Base-by-base conservation (phyloP, 2,113 vertebrate genomes). In the Hiodon alosoides region DNA sequence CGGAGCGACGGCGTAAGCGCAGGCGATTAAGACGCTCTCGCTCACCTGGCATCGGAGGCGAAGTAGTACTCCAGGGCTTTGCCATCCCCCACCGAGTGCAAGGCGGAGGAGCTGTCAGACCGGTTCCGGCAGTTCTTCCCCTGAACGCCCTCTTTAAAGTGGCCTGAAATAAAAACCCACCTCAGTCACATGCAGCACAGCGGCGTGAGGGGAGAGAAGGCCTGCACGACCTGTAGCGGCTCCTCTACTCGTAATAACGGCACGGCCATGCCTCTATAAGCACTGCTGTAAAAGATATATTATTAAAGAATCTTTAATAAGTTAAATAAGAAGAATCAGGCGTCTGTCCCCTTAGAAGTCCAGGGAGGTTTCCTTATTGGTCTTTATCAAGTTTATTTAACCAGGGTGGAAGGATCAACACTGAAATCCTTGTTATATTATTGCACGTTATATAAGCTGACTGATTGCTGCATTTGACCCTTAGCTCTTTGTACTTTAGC, bases 41-140 rank as follows among this genome's bases (percentile, higher is more conserved):
- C 66, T 80, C 84, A 98, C 97, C 96, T 98, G 53, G 96, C 97
- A 57, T 98, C 96, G 50, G 97, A 98, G 68, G 96, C 97, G 77
- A 98, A 98, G 88, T 93, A 98, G 83, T 95, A 98, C 83, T 98
- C 97, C 85, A 98, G 94, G 0, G 93, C 90, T 60, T 91, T 91
- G 71, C 92, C 86, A 48, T 88, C 85, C 3, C 93, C 93, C 3
- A 93, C 89, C 5, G 93, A 94, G 14, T 93, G 92, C 77, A 96
- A 91, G 62, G 85, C 87, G 14, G 88, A 90, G 13, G 90, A 89
- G 85, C 88, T 88, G 79, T 94, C 93, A 31, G 89, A 75, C 53
- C 90, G 88, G 88, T 93, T 92, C 59, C 81, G 87, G 65, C 79
- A 81, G 82, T 93, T 90, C 81, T 80, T 89, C 77, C 85, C 85